Conservation (phyloP, 2,797 vertebrate species). For the Dicrostonyx torquatus region DNA sequence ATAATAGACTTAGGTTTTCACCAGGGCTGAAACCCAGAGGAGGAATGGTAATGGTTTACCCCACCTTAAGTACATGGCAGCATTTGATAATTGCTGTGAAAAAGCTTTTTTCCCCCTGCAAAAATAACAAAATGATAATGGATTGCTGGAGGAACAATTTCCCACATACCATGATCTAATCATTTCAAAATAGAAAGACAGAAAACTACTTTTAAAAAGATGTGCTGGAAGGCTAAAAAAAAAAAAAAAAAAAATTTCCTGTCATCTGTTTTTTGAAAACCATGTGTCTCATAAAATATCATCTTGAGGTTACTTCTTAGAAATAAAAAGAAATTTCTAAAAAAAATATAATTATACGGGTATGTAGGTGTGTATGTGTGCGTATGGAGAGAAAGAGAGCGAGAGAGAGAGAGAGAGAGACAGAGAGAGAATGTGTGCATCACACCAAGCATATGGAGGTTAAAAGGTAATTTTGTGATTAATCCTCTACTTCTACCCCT, state of each 20-base stretch:
- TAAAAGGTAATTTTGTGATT: neutral
- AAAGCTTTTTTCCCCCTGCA: neutral
- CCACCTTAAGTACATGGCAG: neutral
- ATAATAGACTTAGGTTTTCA: neutral
- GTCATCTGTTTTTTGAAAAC: slow-evolving; percentile 34
- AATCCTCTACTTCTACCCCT: neutral
- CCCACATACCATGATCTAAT: slow-evolving; percentile 3
- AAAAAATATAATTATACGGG: neutral
- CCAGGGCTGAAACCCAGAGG: neutral
- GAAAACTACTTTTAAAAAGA: slow-evolving; percentile 22
- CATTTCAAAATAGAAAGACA: slow-evolving; percentile 21
- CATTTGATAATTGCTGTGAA: neutral
- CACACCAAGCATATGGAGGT: neutral
- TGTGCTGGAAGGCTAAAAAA: neutral
- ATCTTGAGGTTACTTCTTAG: neutral
- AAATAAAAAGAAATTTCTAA: neutral
- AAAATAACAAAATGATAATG: slow-evolving; percentile 34
- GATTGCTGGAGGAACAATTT: neutral
- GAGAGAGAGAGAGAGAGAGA: neutral
- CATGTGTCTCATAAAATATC: slow-evolving; percentile 7
- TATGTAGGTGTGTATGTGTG: neutral
- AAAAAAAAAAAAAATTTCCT: slow-evolving; percentile 29
- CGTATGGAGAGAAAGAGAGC: neutral
- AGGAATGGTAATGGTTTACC: neutral
- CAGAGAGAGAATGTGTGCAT: neutral